Evolutionary conservation across 2,797 vertebrate genomes (phyloP).

Genomic region (Liparis tanakae): DNA sequence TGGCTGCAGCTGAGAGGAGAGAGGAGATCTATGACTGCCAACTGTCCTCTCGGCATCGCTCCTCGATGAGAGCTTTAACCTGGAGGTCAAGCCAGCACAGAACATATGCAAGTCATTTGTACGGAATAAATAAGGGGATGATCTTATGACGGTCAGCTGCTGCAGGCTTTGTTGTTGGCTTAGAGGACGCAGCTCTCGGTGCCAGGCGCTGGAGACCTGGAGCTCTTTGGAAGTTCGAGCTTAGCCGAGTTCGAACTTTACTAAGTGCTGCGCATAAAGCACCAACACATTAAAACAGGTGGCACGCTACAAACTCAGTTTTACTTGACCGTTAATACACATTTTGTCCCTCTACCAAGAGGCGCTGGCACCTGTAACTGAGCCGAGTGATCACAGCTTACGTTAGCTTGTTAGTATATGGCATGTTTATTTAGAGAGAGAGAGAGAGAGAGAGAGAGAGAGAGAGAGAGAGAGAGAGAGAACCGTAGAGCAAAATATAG

Average conservation of each 20-base stretch:
- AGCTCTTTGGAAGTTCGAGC: conserved; percentile 28
- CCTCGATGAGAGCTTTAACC: conserved; percentile 64
- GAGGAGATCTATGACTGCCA: conserved; percentile 67
- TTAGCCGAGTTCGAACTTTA: conserved; percentile 20
- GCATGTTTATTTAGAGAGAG: not conserved
- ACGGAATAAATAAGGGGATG: conserved; percentile 77
- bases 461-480: not conserved
- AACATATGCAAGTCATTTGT: conserved; percentile 83
- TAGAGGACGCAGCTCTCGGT: conserved; percentile 53
- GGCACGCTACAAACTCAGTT: not conserved
- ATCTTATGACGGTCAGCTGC: conserved; percentile 75
- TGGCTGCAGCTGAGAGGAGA: conserved; percentile 62
- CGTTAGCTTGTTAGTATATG: not conserved
- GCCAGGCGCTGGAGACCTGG: conserved; percentile 49
- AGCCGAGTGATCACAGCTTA: not conserved
- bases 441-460: too few species aligned
- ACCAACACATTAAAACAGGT: not conserved
- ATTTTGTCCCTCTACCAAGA: not conserved
- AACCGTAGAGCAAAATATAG: not conserved
- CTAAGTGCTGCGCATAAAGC: not conserved
- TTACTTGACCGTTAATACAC: not conserved
- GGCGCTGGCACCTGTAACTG: not conserved
- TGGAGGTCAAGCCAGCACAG: conserved; percentile 63
- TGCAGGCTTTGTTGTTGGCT: conserved; percentile 67
- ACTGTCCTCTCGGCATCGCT: conserved; percentile 49